These are phyloP conservation scores for Pseudomyrmex concolor DNA, from an alignment of 1,140 invertebrate genomes.

Conservation along the genomic window DNA sequence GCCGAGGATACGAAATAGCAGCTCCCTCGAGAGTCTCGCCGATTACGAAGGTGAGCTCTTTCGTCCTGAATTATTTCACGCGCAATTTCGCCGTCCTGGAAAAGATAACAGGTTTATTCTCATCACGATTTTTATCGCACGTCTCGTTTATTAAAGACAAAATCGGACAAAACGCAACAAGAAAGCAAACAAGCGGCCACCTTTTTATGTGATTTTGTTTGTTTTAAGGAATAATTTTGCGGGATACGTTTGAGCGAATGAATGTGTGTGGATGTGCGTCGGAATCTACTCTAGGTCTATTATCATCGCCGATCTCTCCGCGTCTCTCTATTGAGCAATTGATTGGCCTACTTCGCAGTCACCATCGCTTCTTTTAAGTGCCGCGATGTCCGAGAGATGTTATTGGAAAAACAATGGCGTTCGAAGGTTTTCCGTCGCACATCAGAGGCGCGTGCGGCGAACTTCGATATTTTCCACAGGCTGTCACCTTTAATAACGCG, in stretches of 20 bases:
- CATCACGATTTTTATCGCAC: background rate
- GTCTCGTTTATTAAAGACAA: too few species aligned
- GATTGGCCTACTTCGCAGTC: slow-evolving; percentile 39
- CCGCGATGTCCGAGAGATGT: slow-evolving; percentile 15
- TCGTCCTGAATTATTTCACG: background rate
- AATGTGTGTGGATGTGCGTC: background rate
- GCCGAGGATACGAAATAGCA: slow-evolving; percentile 77
- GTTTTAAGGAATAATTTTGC: background rate
- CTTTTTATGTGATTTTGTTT: background rate
- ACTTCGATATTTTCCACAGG: slow-evolving; percentile 64
- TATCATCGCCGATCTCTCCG: slow-evolving; percentile 15
- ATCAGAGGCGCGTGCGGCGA: slow-evolving; percentile 28
- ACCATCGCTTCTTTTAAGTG: background rate
- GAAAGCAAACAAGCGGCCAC: background rate
- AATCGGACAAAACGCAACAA: background rate
- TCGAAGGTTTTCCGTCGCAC: slow-evolving; percentile 36
- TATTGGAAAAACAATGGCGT: slow-evolving; percentile 53
- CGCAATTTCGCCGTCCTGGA: background rate
- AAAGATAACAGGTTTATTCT: background rate
- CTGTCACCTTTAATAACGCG: slow-evolving; percentile 18
- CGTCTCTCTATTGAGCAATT: background rate
- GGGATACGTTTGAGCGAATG: background rate
- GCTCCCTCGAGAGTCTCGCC: slow-evolving; percentile 81
- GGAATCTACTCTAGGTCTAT: slow-evolving; percentile 7
- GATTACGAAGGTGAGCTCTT: slow-evolving; percentile 82